A percentile compares a stretch with the other conserved stretches of the same genome.
Evolutionary conservation across 2,113 vertebrate genomes (phyloP).

Genomic region (human (Homo sapiens)): DNA sequence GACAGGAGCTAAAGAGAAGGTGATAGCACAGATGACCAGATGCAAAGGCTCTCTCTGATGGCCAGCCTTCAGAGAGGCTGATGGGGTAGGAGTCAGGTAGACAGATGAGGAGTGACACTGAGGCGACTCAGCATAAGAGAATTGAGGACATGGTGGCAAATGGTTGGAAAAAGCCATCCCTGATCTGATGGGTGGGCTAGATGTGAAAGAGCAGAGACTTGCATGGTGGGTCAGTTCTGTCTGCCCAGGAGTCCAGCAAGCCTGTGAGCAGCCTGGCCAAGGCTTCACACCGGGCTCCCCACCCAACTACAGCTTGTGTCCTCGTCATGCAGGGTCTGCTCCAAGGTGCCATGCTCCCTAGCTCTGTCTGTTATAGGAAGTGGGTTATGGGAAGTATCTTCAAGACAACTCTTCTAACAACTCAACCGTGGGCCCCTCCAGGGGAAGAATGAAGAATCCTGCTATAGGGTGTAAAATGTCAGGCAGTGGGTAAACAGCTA

Average conservation of each 20-base stretch:
- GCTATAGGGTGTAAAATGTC: no score
- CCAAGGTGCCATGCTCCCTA: not conserved
- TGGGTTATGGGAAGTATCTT: not conserved
- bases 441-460: not conserved
- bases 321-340: not conserved
- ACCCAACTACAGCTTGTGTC: not conserved
- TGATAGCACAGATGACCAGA: not conserved
- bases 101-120: not conserved
- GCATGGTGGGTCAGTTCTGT: not conserved
- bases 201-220: not conserved
- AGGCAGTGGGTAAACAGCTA: not conserved
- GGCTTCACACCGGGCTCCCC: not conserved
- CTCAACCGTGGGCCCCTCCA: not conserved
- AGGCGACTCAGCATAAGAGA: not conserved
- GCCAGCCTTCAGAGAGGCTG: not conserved
- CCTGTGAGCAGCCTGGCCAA: not conserved
- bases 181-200: not conserved
- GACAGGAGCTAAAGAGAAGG: not conserved
- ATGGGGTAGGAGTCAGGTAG: not conserved
- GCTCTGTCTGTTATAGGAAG: not conserved
- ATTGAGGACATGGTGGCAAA: not conserved
- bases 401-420: not conserved
- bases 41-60: not conserved
- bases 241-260: not conserved
- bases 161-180: not conserved